Conservation (phyloP, 64 coral and sea anemone species). For the Acropora tenuis region DNA sequence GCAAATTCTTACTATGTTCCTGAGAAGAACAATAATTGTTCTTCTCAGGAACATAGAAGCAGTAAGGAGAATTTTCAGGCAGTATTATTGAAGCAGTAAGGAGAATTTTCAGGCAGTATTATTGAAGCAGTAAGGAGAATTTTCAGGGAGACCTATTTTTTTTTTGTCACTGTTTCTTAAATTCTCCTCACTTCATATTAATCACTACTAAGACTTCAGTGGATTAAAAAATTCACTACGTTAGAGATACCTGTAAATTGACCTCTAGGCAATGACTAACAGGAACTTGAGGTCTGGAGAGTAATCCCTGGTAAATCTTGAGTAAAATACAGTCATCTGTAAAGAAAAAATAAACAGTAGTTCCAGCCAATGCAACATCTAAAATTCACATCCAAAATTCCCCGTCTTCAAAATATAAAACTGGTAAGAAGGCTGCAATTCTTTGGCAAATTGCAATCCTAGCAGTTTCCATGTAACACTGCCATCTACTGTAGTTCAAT, state of each 20-base stretch:
- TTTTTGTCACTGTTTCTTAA: too few relatives aligned
- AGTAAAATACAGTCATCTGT: constrained; percentile 64
- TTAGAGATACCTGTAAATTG: constrained; percentile 24
- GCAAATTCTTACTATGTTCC: too few relatives aligned
- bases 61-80: neutral
- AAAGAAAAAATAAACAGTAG: neutral
- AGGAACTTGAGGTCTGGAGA: constrained; percentile 20
- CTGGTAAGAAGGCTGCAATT: too few relatives aligned
- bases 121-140: neutral
- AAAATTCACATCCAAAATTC: too few relatives aligned
- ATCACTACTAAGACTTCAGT: neutral
- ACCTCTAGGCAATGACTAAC: constrained; percentile 1
- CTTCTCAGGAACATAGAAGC: too few relatives aligned
- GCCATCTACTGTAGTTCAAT: too few relatives aligned
- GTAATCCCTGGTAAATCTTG: constrained; percentile 62
- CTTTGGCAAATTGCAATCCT: too few relatives aligned
- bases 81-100: too few relatives aligned
- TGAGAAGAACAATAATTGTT: too few relatives aligned
- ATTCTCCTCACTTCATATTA: neutral
- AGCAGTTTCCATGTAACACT: too few relatives aligned
- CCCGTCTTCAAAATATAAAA: too few relatives aligned
- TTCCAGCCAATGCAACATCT: neutral
- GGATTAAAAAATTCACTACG: neutral
- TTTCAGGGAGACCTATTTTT: neutral
- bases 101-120: neutral